Conservation (phyloP, 1,140 invertebrate genomes). For the Camponotus pennsylvanicus region DNA sequence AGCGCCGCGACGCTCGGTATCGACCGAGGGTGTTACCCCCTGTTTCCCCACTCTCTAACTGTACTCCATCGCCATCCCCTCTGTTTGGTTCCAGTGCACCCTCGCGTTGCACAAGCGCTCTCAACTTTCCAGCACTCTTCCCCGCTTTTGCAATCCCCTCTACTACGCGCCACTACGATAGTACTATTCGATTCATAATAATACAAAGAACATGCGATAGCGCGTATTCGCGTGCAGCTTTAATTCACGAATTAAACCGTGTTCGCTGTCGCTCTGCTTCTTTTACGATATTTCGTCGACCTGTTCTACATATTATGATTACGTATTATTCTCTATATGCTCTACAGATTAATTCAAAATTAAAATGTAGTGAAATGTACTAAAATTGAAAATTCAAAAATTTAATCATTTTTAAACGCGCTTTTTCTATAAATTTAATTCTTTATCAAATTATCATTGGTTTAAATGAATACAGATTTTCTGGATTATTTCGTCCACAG, state of each 20-base stretch:
- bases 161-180: slow-evolving; percentile 71
- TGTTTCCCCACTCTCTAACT: slow-evolving; percentile 27
- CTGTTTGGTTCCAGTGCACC: slow-evolving; percentile 42
- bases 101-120: slow-evolving; percentile 42
- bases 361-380: neutral
- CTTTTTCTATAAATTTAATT: neutral
- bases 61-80: slow-evolving; percentile 34
- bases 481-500: neutral
- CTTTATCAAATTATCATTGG: neutral
- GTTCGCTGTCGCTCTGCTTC: slow-evolving; percentile 22
- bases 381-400: neutral
- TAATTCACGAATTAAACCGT: slow-evolving; percentile 67
- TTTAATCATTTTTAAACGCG: neutral
- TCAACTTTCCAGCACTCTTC: slow-evolving; percentile 32
- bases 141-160: slow-evolving; percentile 13
- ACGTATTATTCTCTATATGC: neutral
- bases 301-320: neutral
- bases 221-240: slow-evolving; percentile 69
- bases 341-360: neutral
- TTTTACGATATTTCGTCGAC: neutral
- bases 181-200: slow-evolving; percentile 74
- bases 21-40: slow-evolving; percentile 72
- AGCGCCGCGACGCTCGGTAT: slow-evolving; percentile 78
- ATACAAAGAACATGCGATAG: slow-evolving; percentile 66
- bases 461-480: slow-evolving; percentile 7